Evolutionary conservation across 1,140 invertebrate species (phyloP).

Genomic region (fruit fly (Drosophila melanogaster)): DNA sequence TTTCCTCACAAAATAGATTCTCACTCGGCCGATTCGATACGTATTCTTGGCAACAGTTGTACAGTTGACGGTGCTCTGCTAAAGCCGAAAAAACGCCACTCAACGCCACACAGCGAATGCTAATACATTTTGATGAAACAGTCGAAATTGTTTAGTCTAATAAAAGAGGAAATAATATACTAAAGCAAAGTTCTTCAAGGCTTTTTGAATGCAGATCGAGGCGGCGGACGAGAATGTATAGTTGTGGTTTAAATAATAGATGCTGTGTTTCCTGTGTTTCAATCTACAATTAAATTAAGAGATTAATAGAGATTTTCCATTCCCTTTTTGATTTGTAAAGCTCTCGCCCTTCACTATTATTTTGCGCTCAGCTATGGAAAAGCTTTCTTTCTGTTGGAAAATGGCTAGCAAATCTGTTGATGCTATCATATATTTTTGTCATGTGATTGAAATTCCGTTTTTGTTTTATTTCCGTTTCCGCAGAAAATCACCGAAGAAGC

Average conservation of each 20-base stretch:
- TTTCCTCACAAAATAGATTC: slow-evolving; percentile 24
- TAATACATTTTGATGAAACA: slow-evolving; percentile 9
- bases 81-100: slow-evolving; percentile 6
- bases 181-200: slow-evolving; percentile 29
- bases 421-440: slow-evolving; percentile 9
- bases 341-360: too few relatives aligned
- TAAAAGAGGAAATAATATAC: slow-evolving; percentile 1
- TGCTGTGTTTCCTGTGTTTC: neutral
- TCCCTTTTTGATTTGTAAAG: too few relatives aligned
- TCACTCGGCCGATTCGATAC: slow-evolving; percentile 22
- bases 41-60: slow-evolving; percentile 34
- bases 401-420: neutral
- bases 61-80: slow-evolving; percentile 1
- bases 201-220: slow-evolving; percentile 35
- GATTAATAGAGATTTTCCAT: too few relatives aligned
- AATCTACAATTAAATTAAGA: neutral
- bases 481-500: slow-evolving; percentile 83
- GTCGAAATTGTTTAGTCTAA: slow-evolving; percentile 17
- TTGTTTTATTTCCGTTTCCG: slow-evolving; percentile 9
- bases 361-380: neutral
- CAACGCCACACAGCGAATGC: slow-evolving; percentile 1
- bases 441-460: slow-evolving; percentile 17
- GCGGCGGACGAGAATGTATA: slow-evolving; percentile 18
- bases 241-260: slow-evolving; percentile 3
- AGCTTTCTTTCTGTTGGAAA: neutral